These are phyloP conservation scores for Felis chaus DNA, from an alignment of 2,113 vertebrate species.

Conservation along the genomic window DNA sequence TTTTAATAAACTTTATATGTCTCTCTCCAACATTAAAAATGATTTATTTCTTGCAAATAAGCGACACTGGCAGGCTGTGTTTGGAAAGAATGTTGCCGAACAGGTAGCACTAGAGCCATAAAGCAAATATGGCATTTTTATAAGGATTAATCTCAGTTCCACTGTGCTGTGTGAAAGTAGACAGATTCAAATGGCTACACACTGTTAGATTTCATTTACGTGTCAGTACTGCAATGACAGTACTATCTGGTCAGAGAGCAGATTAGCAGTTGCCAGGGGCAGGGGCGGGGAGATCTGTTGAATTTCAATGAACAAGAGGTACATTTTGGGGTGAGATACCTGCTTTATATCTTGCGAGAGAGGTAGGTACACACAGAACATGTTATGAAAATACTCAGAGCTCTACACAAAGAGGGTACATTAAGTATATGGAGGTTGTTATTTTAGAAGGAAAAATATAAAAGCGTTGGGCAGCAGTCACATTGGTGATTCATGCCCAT, in stretches of 20 bases:
- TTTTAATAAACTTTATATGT: conserved; percentile 32
- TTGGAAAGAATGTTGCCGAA: conserved; percentile 15
- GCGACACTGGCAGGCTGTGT: neutral
- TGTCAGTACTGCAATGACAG: neutral
- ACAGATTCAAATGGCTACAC: neutral
- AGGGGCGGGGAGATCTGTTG: neutral
- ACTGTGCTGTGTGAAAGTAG: neutral
- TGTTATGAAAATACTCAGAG: neutral
- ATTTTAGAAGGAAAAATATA: neutral
- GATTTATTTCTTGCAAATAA: neutral
- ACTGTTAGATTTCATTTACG: neutral
- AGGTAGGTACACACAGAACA: neutral
- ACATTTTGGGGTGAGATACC: neutral
- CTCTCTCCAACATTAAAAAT: conserved; percentile 11
- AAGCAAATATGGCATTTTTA: neutral
- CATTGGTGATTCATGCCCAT: neutral
- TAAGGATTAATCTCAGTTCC: neutral
- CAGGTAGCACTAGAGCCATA: neutral
- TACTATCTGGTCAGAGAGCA: neutral
- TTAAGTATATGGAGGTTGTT: neutral
- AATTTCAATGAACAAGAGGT: neutral
- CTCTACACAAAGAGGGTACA: neutral
- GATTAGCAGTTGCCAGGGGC: neutral
- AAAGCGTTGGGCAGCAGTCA: neutral
- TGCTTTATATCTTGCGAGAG: neutral